phyloP scores from a whole-genome alignment of 30 jellyfish, hydroid and myxozoan genomes.

The Nemopilema nomurai region DNA sequence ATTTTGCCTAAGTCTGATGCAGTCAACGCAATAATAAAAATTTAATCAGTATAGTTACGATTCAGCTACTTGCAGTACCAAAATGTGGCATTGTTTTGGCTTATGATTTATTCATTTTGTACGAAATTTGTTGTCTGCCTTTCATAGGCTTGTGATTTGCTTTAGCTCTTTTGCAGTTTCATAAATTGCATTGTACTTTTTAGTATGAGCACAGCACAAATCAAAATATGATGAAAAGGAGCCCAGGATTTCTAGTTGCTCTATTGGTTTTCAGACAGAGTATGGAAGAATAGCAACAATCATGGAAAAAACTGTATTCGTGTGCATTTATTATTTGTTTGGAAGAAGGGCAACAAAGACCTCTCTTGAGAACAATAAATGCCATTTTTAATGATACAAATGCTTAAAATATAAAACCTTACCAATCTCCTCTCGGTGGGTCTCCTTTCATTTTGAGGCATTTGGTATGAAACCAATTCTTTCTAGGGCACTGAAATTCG shows the following conservation, averaged over 20 bases:
- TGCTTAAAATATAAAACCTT: neutral
- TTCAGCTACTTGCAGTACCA: neutral
- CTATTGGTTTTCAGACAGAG: neutral
- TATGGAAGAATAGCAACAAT: neutral
- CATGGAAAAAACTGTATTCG: neutral
- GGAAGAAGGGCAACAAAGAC: neutral
- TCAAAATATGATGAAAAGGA: neutral
- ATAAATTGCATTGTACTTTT: neutral
- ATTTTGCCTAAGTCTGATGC: neutral
- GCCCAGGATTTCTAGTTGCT: too few relatives aligned
- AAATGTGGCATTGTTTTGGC: neutral
- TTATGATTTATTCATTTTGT: neutral
- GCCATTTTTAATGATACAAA: neutral
- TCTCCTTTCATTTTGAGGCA: constrained; percentile 1
- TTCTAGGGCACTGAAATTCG: neutral
- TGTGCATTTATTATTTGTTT: neutral
- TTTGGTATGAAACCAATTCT: neutral
- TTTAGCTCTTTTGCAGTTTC: neutral
- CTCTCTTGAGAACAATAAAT: neutral
- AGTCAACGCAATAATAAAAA: neutral
- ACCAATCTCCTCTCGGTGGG: neutral
- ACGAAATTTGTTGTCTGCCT: neutral
- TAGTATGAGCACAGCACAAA: neutral
- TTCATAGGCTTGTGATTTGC: neutral
- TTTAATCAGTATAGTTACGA: neutral